These are phyloP conservation scores for Dioctria linearis DNA, from an alignment of 2,888 invertebrate species.

Conservation along the genomic window DNA sequence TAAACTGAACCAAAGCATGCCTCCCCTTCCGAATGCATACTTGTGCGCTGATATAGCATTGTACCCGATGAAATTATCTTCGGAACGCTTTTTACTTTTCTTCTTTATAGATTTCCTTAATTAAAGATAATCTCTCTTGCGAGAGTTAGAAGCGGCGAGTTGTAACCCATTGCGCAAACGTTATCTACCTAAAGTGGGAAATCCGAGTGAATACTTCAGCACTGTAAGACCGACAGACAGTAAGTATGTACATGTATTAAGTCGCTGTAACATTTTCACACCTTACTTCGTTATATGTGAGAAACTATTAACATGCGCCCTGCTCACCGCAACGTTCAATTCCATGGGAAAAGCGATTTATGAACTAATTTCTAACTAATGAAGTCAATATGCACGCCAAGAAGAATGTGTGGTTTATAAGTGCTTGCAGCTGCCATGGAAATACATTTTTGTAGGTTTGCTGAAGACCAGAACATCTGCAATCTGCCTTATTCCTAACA, in stretches of 20 bases:
- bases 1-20: background rate
- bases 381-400: too few species aligned
- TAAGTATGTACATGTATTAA: too few species aligned
- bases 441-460: too few species aligned
- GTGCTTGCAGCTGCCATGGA: too few species aligned
- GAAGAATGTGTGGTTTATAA: too few species aligned
- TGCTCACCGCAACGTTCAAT: too few species aligned
- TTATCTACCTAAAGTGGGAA: background rate
- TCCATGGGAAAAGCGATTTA: too few species aligned
- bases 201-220: background rate
- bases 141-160: background rate
- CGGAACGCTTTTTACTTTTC: background rate
- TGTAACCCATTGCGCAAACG: background rate
- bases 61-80: constrained; percentile 18
- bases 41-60: background rate
- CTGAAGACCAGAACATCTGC: too few species aligned
- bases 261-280: background rate
- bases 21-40: background rate
- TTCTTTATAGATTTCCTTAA: constrained; percentile 21
- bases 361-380: too few species aligned
- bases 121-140: constrained; percentile 32
- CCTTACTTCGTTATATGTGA: background rate
- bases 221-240: background rate
- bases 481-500: too few species aligned
- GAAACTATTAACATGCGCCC: too few species aligned